These are phyloP conservation scores for Bradypus variegatus DNA, from an alignment of 2,797 vertebrate genomes.

Conservation along the genomic window DNA sequence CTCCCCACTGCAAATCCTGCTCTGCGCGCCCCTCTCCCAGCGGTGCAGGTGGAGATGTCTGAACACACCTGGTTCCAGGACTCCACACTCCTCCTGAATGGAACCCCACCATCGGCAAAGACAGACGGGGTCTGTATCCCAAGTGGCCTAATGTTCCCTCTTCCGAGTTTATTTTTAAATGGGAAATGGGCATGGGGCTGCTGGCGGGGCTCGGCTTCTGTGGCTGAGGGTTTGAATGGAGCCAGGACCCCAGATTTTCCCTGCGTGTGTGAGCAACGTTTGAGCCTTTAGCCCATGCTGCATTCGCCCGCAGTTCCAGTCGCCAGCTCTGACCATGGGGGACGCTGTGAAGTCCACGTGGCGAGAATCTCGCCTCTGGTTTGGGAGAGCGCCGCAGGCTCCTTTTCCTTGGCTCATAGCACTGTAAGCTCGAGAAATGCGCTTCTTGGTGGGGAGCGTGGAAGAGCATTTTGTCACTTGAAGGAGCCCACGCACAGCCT, in stretches of 20 bases:
- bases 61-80: background rate
- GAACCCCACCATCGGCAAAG: rapidly evolving
- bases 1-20: no score
- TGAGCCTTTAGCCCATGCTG: no score
- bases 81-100: rapidly evolving
- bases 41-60: background rate
- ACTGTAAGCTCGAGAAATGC: background rate
- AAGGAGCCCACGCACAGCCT: background rate
- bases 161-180: background rate
- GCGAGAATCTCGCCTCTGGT: background rate
- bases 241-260: background rate
- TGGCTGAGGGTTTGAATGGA: background rate
- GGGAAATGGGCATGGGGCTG: no score
- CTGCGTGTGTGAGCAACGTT: no score
- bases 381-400: rapidly evolving
- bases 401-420: background rate
- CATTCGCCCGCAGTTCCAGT: no score
- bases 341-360: background rate
- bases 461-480: rapidly evolving
- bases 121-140: rapidly evolving
- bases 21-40: no score
- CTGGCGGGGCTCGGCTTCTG: no score
- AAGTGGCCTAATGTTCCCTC: rapidly evolving
- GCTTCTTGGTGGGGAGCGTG: background rate
- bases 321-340: background rate